These are phyloP conservation scores for Ctenosaura bakeri DNA, from an alignment of 2,797 vertebrate genomes.

Conservation along the genomic window DNA sequence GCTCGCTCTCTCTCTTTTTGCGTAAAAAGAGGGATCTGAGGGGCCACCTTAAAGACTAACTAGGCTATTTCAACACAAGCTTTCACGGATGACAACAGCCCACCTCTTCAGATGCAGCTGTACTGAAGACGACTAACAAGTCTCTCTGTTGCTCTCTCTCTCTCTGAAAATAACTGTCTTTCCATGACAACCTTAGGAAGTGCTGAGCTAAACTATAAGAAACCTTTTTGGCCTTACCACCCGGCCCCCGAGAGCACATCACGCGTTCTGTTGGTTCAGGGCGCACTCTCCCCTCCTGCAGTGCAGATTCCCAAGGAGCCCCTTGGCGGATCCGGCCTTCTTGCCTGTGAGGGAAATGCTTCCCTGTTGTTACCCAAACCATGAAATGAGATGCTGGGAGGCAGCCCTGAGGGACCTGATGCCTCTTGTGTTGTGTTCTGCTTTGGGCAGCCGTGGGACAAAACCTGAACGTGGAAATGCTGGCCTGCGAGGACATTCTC, in stretches of 20 bases:
- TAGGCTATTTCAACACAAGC: too few relatives aligned
- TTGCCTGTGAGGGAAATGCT: conserved; percentile 7
- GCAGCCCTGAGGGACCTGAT: conserved; percentile 4
- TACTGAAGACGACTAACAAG: not conserved
- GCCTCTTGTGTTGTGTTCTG: not conserved
- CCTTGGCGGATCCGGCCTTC: rapidly evolving
- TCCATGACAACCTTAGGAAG: not conserved
- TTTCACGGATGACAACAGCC: too few relatives aligned
- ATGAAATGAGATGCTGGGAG: not conserved
- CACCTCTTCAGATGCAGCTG: too few relatives aligned
- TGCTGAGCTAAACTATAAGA: not conserved
- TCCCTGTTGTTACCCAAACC: not conserved
- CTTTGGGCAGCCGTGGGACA: conserved; percentile 65
- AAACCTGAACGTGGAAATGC: not conserved
- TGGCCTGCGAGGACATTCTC: conserved; percentile 7
- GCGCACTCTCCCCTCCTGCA: not conserved
- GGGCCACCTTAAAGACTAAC: not conserved
- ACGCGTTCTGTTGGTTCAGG: not conserved
- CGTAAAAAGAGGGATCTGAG: not conserved
- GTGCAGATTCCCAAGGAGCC: not conserved
- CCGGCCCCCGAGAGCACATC: not conserved
- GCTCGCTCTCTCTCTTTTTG: too few relatives aligned
- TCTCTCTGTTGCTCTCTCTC: not conserved
- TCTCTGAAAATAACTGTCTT: not conserved
- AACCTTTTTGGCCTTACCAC: not conserved